Evolutionary conservation across 2,888 invertebrate species (phyloP).

Genomic region (Miltochrista miniata): DNA sequence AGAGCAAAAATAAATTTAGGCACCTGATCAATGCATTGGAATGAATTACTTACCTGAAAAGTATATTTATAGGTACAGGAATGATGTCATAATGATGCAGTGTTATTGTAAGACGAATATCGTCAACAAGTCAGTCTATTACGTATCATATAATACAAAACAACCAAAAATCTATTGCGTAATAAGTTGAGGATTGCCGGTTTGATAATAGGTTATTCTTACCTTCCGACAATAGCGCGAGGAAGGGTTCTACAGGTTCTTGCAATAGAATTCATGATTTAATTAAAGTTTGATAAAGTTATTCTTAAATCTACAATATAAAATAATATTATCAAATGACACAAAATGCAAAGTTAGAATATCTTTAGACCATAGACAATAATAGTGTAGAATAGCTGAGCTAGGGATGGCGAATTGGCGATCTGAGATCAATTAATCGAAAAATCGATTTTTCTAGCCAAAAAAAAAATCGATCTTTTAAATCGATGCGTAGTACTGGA

Average conservation of each 20-base stretch:
- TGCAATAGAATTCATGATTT: slow-evolving; percentile 65
- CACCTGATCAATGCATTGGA: too few relatives aligned
- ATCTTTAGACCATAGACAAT: neutral
- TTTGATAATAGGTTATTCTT: slow-evolving; percentile 31
- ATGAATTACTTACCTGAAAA: too few relatives aligned
- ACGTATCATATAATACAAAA: neutral
- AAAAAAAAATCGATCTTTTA: too few relatives aligned
- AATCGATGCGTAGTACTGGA: too few relatives aligned
- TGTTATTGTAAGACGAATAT: too few relatives aligned
- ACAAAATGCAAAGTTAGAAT: neutral
- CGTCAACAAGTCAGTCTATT: neutral
- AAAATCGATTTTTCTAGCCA: too few relatives aligned
- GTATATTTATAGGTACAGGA: neutral
- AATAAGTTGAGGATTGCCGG: slow-evolving; percentile 40
- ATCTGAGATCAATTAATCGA: too few relatives aligned
- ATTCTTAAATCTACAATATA: neutral
- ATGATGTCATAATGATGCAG: neutral
- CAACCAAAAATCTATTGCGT: slow-evolving; percentile 54
- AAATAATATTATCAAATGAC: neutral
- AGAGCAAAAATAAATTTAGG: too few relatives aligned
- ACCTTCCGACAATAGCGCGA: slow-evolving; percentile 66
- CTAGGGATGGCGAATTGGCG: too few relatives aligned
- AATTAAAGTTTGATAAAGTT: neutral
- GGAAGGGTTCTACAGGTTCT: slow-evolving; percentile 52
- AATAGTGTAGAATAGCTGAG: neutral